A percentile compares a stretch with the other conserved stretches of the same genome.
phyloP scores from a whole-genome alignment of 2,797 vertebrate species.

The Ceryle rudis region DNA sequence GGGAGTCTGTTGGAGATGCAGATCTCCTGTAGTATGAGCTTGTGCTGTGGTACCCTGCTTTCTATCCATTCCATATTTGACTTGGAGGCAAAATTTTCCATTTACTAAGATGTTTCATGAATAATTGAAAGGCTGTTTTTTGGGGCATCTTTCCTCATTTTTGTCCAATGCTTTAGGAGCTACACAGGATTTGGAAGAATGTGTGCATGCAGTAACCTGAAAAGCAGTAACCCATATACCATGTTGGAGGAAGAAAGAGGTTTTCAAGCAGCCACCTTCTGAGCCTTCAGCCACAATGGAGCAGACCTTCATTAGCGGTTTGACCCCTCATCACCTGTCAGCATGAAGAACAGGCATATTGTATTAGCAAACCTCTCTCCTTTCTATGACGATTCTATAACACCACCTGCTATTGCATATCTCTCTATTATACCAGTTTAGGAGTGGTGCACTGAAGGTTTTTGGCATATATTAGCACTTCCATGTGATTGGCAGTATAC shows the following conservation, averaged over 20 bases:
- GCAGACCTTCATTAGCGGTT: constrained; percentile 69
- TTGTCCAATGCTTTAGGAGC: not conserved
- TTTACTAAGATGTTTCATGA: constrained; percentile 9
- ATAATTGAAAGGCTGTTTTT: not conserved
- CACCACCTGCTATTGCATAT: constrained; percentile 69
- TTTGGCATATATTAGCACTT: constrained; percentile 72
- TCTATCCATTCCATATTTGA: not conserved
- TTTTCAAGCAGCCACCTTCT: constrained; percentile 40
- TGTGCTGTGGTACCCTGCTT: not conserved
- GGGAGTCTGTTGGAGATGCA: not conserved
- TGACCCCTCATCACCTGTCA: constrained; percentile 63
- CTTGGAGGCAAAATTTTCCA: not conserved
- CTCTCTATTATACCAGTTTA: constrained; percentile 67
- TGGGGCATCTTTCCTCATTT: not conserved
- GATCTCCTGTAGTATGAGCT: not conserved
- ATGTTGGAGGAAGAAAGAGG: constrained; percentile 18
- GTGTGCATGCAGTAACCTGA: not conserved
- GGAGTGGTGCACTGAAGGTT: constrained; percentile 61
- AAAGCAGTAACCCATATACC: not conserved
- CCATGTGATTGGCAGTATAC: constrained; percentile 60
- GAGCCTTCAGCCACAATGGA: constrained; percentile 10
- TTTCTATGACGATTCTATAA: constrained; percentile 34
- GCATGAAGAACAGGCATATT: not conserved
- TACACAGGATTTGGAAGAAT: not conserved
- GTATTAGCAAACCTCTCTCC: constrained; percentile 58